Percentiles rank a stretch among this genome's conserved stretches.
These are phyloP conservation scores for Melanaphis sacchari DNA, from an alignment of 1,140 invertebrate genomes.

Conservation along the genomic window DNA sequence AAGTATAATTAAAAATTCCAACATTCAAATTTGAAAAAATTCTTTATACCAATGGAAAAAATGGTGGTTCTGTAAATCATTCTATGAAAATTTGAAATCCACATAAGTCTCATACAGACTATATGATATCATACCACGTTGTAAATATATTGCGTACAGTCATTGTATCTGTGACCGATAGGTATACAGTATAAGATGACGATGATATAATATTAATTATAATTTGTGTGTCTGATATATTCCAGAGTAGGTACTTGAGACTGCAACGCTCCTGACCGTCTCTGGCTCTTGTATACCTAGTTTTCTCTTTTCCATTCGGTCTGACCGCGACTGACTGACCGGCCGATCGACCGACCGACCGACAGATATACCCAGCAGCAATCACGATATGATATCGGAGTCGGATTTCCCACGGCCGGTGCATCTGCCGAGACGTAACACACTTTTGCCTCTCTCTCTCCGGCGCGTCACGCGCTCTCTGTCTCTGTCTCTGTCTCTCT, in stretches of 20 bases:
- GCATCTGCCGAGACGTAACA: slow-evolving; percentile 37
- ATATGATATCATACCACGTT: background rate
- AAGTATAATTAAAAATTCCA: background rate
- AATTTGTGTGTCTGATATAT: background rate
- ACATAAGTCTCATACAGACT: background rate
- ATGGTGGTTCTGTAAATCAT: background rate
- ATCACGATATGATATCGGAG: slow-evolving; percentile 35
- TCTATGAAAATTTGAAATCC: background rate
- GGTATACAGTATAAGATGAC: background rate
- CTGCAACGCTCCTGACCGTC: background rate
- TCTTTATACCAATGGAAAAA: background rate
- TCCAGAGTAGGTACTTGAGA: background rate
- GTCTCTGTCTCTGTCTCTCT: background rate
- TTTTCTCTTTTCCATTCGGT: slow-evolving; percentile 1
- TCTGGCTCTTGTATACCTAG: background rate
- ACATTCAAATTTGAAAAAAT: background rate
- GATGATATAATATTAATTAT: slow-evolving; percentile 9
- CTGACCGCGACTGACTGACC: background rate
- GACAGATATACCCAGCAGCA: slow-evolving; percentile 25
- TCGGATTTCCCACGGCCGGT: slow-evolving; percentile 38
- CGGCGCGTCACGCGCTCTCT: background rate
- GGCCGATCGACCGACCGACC: background rate
- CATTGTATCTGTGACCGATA: background rate
- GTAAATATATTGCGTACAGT: background rate
- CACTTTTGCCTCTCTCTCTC: slow-evolving; percentile 24